Evolutionary conservation across 2,888 invertebrate genomes (phyloP), one percentile per base, ranked within the genome.

Genomic region (Myopa testacea): DNA sequence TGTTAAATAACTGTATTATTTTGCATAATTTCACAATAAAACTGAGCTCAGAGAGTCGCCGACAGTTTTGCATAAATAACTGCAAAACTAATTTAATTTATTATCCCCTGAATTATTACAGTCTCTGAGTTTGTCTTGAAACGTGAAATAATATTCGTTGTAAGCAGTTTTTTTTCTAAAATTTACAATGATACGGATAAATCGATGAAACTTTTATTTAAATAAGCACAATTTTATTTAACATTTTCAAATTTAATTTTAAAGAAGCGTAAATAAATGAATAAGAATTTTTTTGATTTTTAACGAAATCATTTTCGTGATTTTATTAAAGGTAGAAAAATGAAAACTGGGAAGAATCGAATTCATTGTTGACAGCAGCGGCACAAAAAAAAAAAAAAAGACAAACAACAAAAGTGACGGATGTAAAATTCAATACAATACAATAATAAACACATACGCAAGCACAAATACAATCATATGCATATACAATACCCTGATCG

Each of bases 1-100:
- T 60, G 73, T 73, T 62, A 73, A 73, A 73, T 73, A 73, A 70
- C 55, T 14, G 55, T 37, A 55, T 70, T 52, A 55, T 37, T 70
- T 52, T 37, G 34, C 70, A 70, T 55, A 70, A 55, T 70, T 70
- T 70, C 38, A 52, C 70, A 70, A 70, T 52, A 70, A 70, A 70
- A 55, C 55, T 45, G 7, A 2, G 45, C 45, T 1, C 16, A 40
- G 16, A 37, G 37, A 67, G 16, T 7, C 37, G 34, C 40, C 40
- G 70, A 34, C 26, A 34, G 34, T 55, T 70, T 55, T 55, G 52
- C n/a, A 52, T 52, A 45, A 55, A 70, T 34, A 40, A n/a, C 10
- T 40, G 67, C 40, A 45, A 45, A 63, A 19, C 12, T 16, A 37
- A 37, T 37, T 37, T 67, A 37, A 67, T 38, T 67, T 40, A 67